Base-by-base conservation (phyloP, 1,140 invertebrate genomes). In the Coelopa frigida region DNA sequence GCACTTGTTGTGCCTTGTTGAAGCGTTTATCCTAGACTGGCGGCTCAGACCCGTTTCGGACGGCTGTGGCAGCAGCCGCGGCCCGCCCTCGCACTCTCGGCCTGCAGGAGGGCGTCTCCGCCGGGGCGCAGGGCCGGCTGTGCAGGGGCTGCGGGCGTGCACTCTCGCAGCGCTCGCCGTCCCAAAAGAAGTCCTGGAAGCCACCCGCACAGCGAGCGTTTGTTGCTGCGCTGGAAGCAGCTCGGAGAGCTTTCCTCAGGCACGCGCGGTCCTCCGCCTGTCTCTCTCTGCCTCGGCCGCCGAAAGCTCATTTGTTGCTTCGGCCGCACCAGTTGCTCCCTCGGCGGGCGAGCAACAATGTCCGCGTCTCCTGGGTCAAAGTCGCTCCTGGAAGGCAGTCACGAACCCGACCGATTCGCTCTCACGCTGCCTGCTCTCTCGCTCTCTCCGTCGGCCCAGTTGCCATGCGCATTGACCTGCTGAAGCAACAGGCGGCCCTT, bases 11-110 rank as follows among this genome's bases (percentile, higher is more conserved):
- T 68, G 64, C 61, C 54, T 56, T 53, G 53, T 56, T 55, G 57
- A 65, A 66, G 55, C 61, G 64, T 68, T 68, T 67, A 63, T 60
- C 64, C 64, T 68, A 68, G 61, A 68, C 64, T 68, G 61, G 65
- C 56, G 48, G 50, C 39, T 26, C 51, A 51, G 44, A 42, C 50
- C 50, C 22, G 45, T 47, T 46, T 42, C 35, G 44, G 44, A 50
- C 46, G 24, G 27, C 42, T 44, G 42, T 21, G 26, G 26, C 43
- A 36, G 21, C 37, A 36, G 43, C 31, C 20, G 22, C 29, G 32
- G 29, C 24, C 36, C 20, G 36, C 20, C 35, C 20, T 24, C 43
- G 8, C 10, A 21, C 37, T 3, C 22, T 5, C 20, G 17, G 5
- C 20, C 6, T 35, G 33, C 15, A 7, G 17, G 2, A 5, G 15